These are phyloP conservation scores for Drosophila leonis DNA, from an alignment of 2,888 invertebrate species.

Conservation along the genomic window DNA sequence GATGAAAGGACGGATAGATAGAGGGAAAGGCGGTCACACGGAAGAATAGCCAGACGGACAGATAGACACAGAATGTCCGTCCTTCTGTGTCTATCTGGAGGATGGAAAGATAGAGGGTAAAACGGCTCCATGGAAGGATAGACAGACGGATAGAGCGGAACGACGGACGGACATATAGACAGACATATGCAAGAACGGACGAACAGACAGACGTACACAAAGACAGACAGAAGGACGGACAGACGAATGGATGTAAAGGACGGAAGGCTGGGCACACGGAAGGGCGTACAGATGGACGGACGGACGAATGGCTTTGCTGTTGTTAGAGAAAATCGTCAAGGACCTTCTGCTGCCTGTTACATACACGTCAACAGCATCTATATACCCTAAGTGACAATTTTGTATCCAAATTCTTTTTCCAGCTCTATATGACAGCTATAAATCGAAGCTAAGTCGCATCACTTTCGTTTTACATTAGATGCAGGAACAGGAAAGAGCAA, in stretches of 20 bases:
- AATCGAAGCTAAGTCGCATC: background rate
- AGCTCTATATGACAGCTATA: background rate
- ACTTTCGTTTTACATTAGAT: background rate
- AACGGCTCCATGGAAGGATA: background rate
- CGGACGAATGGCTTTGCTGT: too few species aligned
- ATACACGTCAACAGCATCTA: background rate
- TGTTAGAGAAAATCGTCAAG: background rate
- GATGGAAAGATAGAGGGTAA: background rate
- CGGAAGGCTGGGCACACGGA: too few species aligned
- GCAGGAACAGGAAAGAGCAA: too few species aligned
- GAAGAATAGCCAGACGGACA: too few species aligned
- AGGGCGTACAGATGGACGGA: too few species aligned
- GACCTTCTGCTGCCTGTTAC: too few species aligned
- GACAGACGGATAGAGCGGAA: background rate
- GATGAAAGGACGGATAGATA: background rate
- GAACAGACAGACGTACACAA: too few species aligned
- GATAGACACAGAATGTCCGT: too few species aligned
- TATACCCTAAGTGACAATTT: background rate
- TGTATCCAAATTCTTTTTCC: accelerated
- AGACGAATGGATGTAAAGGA: too few species aligned
- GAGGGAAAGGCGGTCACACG: background rate
- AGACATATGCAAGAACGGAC: background rate
- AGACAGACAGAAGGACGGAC: too few species aligned
- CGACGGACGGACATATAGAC: background rate
- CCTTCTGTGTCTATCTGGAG: too few species aligned